Percentiles rank a stretch among this genome's conserved stretches.
Evolutionary conservation across 1,140 invertebrate species (phyloP).

Genomic region (Drosophila pruinosa): DNA sequence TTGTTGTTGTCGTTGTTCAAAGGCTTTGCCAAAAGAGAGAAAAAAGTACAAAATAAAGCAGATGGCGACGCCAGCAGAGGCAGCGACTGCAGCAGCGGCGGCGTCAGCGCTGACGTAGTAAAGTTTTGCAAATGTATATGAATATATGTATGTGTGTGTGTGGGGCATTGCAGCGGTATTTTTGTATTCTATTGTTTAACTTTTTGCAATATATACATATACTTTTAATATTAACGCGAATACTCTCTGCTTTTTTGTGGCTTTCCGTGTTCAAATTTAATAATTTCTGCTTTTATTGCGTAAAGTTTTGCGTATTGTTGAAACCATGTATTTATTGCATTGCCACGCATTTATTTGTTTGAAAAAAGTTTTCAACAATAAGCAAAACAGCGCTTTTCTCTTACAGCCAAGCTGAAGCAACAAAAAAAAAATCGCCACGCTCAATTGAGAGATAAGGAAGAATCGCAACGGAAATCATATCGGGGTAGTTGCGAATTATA

Average conservation of each 20-base stretch:
- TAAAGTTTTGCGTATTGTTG: constrained; percentile 46
- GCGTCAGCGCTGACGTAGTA: constrained; percentile 21
- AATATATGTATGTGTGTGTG: constrained; percentile 3
- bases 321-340: constrained; percentile 43
- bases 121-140: background rate
- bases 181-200: constrained; percentile 25
- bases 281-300: constrained; percentile 49
- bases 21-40: constrained; percentile 54
- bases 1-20: constrained; percentile 60
- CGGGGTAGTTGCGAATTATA: constrained; percentile 72
- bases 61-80: constrained; percentile 16
- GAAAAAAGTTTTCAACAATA: constrained; percentile 38
- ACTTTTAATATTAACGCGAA: constrained; percentile 10
- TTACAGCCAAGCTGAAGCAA: constrained; percentile 19
- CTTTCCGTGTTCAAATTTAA: constrained; percentile 39
- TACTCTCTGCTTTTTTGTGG: constrained; percentile 22
- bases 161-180: constrained; percentile 32
- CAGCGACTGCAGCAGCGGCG: constrained; percentile 2
- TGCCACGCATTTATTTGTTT: constrained; percentile 47
- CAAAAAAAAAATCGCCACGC: constrained; percentile 27
- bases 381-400: constrained; percentile 38
- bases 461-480: constrained; percentile 64
- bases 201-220: constrained; percentile 8
- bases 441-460: constrained; percentile 65
- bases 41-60: constrained; percentile 48